Base-by-base conservation (phyloP, 1,140 invertebrate species). In the Euwallacea fornicatus region DNA sequence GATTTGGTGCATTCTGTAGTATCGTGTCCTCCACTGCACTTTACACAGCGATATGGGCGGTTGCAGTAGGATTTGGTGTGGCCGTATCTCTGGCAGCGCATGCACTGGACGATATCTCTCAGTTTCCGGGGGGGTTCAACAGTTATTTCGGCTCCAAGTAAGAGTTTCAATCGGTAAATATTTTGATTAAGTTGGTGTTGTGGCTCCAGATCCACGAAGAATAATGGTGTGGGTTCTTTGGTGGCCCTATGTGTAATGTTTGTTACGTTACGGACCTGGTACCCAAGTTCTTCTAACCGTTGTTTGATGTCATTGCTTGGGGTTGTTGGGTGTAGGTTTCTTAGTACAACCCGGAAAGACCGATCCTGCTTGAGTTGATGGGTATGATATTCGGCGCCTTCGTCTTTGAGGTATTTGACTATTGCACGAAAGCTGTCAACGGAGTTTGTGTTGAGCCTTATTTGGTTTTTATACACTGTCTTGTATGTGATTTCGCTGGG, bases 1-100 rank as follows among this genome's bases (percentile, higher is more conserved):
- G 54, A 43, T 75, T 81, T 80, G 41, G 54, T 77, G 77, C 82
- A 85, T 74, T 77, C 78, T 76, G 77, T 60, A 7, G 76, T 76
- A n/a, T 59, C 33, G 58, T 83, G 82, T 9, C 78, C 59, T 16
- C 63, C 63, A 10, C 76, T 78, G 74, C 81, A 83, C 74, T 81
- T 82, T 4, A 83, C 79, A 63, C 81, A 82, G 41, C 73, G 64
- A n/a, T 53, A 69, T 60, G 58, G 21, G 60, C 73, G 76, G 9
- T 42, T 70, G 56, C 80, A 83, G 54, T 82, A 79, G 3, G 65
- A 59, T 72, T 80, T 78, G 7, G 79, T 80, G 60, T 83, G 81
- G 2, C 81, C 82, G 66, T 76, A 83, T 43, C 69, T 53, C 74
- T 83, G 80, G 65, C 80, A 83, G 11, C 77, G 71, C 11, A 59